Conservation (phyloP, 2,113 vertebrate genomes). For the Lophochroa leadbeateri region DNA sequence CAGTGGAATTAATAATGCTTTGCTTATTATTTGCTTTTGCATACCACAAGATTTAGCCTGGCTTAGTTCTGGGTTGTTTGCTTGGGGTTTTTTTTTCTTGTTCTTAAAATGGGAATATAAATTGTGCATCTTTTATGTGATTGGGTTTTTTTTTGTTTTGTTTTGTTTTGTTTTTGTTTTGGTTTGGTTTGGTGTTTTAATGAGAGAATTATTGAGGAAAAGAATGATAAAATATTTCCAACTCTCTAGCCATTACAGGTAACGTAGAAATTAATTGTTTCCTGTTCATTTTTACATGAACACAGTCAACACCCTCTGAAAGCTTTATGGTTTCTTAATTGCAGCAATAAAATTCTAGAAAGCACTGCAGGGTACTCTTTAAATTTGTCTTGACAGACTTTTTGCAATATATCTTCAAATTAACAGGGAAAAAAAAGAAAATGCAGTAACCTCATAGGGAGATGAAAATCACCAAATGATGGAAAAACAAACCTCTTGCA, state of each 20-base stretch:
- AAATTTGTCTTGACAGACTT: neutral
- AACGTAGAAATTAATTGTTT: conserved; percentile 8
- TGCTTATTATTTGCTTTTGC: neutral
- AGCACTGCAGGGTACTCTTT: neutral
- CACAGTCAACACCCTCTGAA: neutral
- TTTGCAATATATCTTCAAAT: neutral
- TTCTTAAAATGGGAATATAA: conserved; percentile 24
- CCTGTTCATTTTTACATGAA: neutral
- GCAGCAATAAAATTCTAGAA: conserved; percentile 19
- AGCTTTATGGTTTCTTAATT: conserved; percentile 50
- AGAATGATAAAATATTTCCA: conserved; percentile 26
- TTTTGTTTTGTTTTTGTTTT: neutral
- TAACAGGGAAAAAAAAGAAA: neutral
- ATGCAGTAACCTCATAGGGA: neutral
- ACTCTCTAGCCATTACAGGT: neutral
- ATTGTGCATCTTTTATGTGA: neutral
- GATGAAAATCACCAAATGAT: neutral
- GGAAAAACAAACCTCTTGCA: neutral
- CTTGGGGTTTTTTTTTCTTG: neutral
- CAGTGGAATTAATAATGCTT: conserved; percentile 30
- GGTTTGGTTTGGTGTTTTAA: neutral
- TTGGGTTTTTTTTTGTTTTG: too few relatives aligned
- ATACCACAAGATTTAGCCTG: neutral
- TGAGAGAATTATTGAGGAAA: conserved; percentile 14
- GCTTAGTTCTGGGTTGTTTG: neutral